A percentile compares a stretch with the other conserved stretches of the same genome.
Conservation (phyloP, 2,113 vertebrate genomes). For the Excalfactoria chinensis region DNA sequence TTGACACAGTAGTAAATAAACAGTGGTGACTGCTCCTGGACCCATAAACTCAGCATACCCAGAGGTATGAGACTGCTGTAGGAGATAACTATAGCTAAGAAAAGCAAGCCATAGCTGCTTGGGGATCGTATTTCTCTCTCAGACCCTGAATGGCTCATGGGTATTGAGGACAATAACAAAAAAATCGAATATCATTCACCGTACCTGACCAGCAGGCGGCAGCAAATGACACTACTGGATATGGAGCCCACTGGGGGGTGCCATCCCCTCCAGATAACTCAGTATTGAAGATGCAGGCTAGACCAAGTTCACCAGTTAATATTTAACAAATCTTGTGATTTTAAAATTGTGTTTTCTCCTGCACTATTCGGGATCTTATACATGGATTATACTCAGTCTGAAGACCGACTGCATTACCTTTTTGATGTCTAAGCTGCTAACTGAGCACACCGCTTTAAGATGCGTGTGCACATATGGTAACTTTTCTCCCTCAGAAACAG, state of each 20-base stretch:
- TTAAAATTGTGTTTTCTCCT: background rate
- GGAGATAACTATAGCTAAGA: background rate
- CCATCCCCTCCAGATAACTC: background rate
- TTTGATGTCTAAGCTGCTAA: background rate
- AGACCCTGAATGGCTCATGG: background rate
- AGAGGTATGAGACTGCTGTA: background rate
- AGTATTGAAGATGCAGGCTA: background rate
- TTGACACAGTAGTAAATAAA: background rate
- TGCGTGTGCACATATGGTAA: background rate
- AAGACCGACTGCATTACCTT: background rate
- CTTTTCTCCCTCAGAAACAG: background rate
- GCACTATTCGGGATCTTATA: background rate
- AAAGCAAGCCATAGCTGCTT: background rate
- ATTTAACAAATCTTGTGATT: background rate
- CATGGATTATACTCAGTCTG: background rate
- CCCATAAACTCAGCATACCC: background rate
- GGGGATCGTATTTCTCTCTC: background rate
- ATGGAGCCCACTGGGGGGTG: fast-evolving
- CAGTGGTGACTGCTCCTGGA: background rate
- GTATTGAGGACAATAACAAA: background rate
- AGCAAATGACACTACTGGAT: background rate
- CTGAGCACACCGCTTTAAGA: background rate
- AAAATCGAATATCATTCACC: background rate
- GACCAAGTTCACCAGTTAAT: background rate
- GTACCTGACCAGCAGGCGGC: constrained; percentile 31